Percentiles rank a stretch among this genome's conserved stretches.
Conservation (phyloP, 1,140 invertebrate species). For the Drosophila repletoides region DNA sequence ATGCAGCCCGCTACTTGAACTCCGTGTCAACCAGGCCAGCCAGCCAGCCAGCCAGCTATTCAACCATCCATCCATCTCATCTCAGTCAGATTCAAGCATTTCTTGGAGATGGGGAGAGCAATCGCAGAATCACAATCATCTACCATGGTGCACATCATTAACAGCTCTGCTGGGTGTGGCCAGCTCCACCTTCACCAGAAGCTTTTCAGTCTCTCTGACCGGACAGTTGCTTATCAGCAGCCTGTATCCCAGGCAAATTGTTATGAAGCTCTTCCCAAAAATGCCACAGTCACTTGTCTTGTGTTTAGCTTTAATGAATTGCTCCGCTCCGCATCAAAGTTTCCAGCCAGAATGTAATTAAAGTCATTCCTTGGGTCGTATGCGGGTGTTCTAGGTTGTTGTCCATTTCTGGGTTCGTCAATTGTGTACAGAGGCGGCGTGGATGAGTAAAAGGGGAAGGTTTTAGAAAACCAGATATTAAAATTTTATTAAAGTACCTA, state of each 20-base stretch:
- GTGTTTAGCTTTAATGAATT: conserved; percentile 71
- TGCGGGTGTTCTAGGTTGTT: not conserved
- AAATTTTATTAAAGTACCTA: too few relatives aligned
- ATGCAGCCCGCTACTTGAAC: conserved; percentile 67
- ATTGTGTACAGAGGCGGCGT: conserved; percentile 6
- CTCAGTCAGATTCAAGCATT: conserved; percentile 22
- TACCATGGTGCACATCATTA: conserved; percentile 68
- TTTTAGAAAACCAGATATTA: not conserved
- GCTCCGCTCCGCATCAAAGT: conserved; percentile 33
- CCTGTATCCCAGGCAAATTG: conserved; percentile 36
- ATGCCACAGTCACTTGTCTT: conserved; percentile 24
- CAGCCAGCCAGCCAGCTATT: conserved; percentile 31
- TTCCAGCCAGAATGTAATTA: conserved; percentile 56
- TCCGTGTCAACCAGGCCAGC: conserved; percentile 54
- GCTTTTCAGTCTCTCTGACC: not conserved
- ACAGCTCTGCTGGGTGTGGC: conserved; percentile 53
- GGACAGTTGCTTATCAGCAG: conserved; percentile 39
- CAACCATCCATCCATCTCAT: conserved; percentile 37
- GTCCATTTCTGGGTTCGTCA: not conserved
- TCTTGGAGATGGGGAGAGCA: conserved; percentile 8
- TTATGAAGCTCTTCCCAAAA: too few relatives aligned
- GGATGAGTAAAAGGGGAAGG: not conserved
- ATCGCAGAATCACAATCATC: conserved; percentile 67
- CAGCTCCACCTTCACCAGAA: conserved; percentile 10
- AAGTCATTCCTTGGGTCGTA: conserved; percentile 30